Evolutionary conservation across 2,797 vertebrate genomes (phyloP), one percentile per base, ranked within the genome.

Genomic region (Xyrichtys novacula): DNA sequence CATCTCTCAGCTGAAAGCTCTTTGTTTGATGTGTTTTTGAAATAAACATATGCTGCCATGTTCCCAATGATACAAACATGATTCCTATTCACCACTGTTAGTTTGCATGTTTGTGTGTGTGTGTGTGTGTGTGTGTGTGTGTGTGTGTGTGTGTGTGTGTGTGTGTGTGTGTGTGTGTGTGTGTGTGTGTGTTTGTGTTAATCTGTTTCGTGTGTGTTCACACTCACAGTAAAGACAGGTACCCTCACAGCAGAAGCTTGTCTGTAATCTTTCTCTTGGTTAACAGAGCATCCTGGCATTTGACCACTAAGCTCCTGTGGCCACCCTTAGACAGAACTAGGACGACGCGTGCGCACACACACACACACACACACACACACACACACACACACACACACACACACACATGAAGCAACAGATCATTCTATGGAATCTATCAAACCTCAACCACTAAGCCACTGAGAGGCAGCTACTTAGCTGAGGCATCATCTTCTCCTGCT

Each of bases 351-450:
- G 68, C 48, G 71, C 25, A 50, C 49, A 36, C 20, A 31, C 55
- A 61, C 25, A 39, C 23, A 70, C 46, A 49, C 67, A 79, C 36
- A 42, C 69, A 53, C 40, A 43, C 40, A 43, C 40, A 43, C 40
- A 42, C 40, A 42, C 40, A 42, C 40, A 42, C 40, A 42, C 40
- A 43, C 40, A 43, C 23, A 47, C 44, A 46, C 44, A 46, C 44
- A 46, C 44, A 47, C 25, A 32, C 19, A 26, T 7, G 29, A n/a
- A 50, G 54, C 52, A 48, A 59, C 32, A 65, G 52, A 54, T 63
- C 76, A 80, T 61, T 60, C 72, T 69, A 71, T 80, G 80, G 87
- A 88, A 88, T 89, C 69, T 68, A 83, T 87, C 63, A 75, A 75
- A 84, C 74, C 74, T 80, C 65, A 79, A 85, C 80, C 84, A 67